phyloP scores from a whole-genome alignment of 2,888 invertebrate genomes.

The Drosophila affinis region DNA sequence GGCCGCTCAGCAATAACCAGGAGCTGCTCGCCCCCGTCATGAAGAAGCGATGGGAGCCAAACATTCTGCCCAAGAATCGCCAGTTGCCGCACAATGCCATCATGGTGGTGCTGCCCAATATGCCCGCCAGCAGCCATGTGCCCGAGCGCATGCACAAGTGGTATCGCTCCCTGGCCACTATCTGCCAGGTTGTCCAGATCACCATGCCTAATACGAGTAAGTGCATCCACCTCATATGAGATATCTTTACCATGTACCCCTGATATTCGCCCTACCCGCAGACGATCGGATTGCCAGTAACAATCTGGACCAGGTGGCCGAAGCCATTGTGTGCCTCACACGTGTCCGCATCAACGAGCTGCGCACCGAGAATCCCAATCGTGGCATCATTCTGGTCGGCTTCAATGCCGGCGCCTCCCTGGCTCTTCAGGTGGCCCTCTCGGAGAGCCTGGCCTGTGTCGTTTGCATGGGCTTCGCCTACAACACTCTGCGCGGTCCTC shows the following conservation, averaged over 20 bases:
- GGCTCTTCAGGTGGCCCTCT: constrained; percentile 89
- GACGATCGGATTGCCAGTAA: constrained; percentile 80
- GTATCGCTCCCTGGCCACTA: constrained; percentile 87
- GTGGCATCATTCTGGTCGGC: constrained; percentile 90
- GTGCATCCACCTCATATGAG: constrained; percentile 23
- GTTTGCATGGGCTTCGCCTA: constrained; percentile 92
- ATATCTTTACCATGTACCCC: not conserved
- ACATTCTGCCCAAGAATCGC: constrained; percentile 87
- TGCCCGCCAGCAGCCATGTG: constrained; percentile 83
- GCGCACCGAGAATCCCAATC: constrained; percentile 87
- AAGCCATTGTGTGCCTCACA: constrained; percentile 87
- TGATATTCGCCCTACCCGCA: constrained; percentile 10
- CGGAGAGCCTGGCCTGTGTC: constrained; percentile 89
- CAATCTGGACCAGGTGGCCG: constrained; percentile 85
- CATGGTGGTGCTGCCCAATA: constrained; percentile 87
- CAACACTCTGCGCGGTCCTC: constrained; percentile 88
- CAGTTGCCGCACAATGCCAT: constrained; percentile 89
- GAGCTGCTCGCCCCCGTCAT: constrained; percentile 87
- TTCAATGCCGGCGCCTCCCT: constrained; percentile 90
- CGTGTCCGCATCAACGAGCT: constrained; percentile 89
- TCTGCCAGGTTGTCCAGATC: constrained; percentile 87
- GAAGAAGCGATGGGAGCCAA: constrained; percentile 89
- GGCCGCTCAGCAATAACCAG: constrained; percentile 85
- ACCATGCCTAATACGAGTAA: constrained; percentile 80
- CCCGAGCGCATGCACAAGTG: constrained; percentile 88